These are phyloP conservation scores for Scortum barcoo DNA, from an alignment of 2,113 vertebrate species.

Conservation along the genomic window DNA sequence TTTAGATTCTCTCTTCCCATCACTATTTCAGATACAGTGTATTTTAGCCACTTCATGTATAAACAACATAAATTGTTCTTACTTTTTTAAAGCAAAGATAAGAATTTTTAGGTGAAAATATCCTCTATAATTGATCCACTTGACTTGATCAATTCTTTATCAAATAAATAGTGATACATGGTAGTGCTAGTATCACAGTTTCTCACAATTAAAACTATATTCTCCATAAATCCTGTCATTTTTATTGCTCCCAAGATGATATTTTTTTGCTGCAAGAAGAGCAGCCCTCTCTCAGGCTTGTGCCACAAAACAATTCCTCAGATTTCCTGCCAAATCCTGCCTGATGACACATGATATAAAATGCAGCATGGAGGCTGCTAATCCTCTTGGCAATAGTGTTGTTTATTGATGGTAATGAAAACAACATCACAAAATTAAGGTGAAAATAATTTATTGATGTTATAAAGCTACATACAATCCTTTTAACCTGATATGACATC, in stretches of 20 bases:
- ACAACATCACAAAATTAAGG: not conserved
- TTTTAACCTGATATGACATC: not conserved
- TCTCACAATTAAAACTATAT: not conserved
- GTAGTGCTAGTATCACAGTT: not conserved
- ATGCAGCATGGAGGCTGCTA: slow-evolving; percentile 3
- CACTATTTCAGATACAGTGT: not conserved
- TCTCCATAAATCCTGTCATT: not conserved
- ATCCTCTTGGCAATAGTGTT: not conserved
- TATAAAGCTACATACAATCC: not conserved
- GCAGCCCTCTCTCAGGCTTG: not conserved
- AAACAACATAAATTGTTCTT: not conserved
- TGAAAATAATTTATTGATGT: slow-evolving; percentile 8
- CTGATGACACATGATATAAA: not conserved
- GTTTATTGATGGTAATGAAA: slow-evolving; percentile 22
- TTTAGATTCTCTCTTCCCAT: not conserved
- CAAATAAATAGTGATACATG: too few relatives aligned
- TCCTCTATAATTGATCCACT: not conserved
- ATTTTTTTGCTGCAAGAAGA: not conserved
- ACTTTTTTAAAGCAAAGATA: not conserved
- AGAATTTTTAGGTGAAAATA: not conserved
- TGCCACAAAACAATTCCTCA: not conserved
- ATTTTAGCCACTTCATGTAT: not conserved
- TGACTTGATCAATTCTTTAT: too few relatives aligned
- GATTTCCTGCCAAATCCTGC: slow-evolving; percentile 7
- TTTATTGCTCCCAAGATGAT: not conserved